Evolutionary conservation across 2,797 vertebrate species (phyloP).

Genomic region (Platyrinchus mystaceus): DNA sequence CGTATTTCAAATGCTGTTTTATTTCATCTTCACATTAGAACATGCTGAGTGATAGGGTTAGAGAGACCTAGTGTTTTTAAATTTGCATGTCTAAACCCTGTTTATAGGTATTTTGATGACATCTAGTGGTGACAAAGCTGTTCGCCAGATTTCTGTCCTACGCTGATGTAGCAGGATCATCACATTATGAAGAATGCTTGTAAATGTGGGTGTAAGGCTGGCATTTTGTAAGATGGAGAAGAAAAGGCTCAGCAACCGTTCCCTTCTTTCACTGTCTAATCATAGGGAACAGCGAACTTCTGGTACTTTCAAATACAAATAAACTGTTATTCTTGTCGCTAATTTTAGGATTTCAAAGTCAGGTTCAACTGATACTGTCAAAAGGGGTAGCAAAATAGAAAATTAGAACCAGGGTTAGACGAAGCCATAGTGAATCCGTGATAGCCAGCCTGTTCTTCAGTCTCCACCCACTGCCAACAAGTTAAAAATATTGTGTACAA

Average conservation of each 20-base stretch:
- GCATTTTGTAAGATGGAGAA: neutral
- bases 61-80: conserved; percentile 11
- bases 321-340: neutral
- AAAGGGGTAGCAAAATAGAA: neutral
- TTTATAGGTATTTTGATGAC: conserved; percentile 74
- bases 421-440: neutral
- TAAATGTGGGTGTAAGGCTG: neutral
- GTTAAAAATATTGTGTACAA: neutral
- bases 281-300: neutral
- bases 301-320: neutral
- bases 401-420: neutral
- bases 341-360: neutral
- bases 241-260: neutral
- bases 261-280: neutral
- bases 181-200: neutral
- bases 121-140: conserved; percentile 72
- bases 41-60: conserved; percentile 61
- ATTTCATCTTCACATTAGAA: conserved; percentile 62
- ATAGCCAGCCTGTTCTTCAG: neutral
- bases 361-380: neutral
- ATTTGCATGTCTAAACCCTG: neutral
- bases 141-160: neutral
- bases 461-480: neutral
- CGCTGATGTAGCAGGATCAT: neutral
- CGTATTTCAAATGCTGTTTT: conserved; percentile 54